Percentiles rank a stretch among this genome's conserved stretches.
Conservation (phyloP, 37 sponge, comb jelly and placozoan genomes). For the Dysidea cf. avara region DNA sequence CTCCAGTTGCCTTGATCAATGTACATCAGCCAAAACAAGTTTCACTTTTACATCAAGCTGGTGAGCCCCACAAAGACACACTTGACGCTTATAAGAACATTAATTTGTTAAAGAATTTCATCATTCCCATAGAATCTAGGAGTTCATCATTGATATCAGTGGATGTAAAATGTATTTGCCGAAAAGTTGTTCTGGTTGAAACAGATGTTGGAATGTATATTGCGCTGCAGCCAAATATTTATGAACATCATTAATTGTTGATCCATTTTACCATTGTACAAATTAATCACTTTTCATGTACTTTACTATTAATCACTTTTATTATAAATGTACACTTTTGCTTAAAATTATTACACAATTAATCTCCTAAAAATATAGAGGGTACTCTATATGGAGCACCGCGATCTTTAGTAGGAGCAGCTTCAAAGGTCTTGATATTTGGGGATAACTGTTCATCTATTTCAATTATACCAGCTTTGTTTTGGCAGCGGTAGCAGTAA, state of each 20-base stretch:
- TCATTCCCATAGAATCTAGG: background rate
- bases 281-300: too few relatives aligned
- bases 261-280: too few relatives aligned
- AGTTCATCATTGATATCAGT: too few relatives aligned
- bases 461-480: conserved; percentile 96
- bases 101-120: background rate
- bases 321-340: too few relatives aligned
- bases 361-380: too few relatives aligned
- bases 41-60: background rate
- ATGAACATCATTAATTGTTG: too few relatives aligned
- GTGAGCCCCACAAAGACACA: background rate
- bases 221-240: too few relatives aligned
- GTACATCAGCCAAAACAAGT: background rate
- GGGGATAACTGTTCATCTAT: conserved; percentile 88
- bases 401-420: conserved; percentile 92
- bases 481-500: conserved; percentile 99
- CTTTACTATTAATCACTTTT: too few relatives aligned
- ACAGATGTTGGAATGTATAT: too few relatives aligned
- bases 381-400: background rate
- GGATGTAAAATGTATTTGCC: too few relatives aligned
- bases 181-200: too few relatives aligned
- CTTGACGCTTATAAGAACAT: background rate
- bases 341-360: too few relatives aligned
- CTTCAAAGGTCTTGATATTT: conserved; percentile 94
- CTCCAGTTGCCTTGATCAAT: background rate